These are phyloP conservation scores for Heliopora coerulea DNA, from an alignment of 92 coral and sea anemone genomes.

Conservation along the genomic window DNA sequence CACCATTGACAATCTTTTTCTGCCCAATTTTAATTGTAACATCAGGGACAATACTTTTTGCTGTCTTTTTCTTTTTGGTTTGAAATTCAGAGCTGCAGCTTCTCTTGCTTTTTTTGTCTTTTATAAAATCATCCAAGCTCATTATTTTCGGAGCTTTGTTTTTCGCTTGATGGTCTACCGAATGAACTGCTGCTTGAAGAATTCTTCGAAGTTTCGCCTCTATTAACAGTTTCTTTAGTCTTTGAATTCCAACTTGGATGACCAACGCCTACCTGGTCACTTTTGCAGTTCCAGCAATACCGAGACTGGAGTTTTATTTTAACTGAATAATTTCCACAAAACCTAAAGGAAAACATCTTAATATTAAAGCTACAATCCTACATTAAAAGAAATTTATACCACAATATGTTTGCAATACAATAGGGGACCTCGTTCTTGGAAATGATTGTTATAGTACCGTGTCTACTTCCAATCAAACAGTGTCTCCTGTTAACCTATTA, in stretches of 20 bases:
- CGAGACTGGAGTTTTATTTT: constrained; percentile 4
- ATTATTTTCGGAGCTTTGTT: not conserved
- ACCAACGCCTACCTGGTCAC: constrained; percentile 17
- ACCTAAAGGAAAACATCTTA: too few species aligned
- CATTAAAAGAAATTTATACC: too few species aligned
- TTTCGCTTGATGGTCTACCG: constrained; percentile 17
- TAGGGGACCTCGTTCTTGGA: too few species aligned
- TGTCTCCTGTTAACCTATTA: too few species aligned
- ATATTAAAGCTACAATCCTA: too few species aligned
- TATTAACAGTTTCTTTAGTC: not conserved
- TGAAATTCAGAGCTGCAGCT: constrained; percentile 7
- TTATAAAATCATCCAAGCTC: constrained; percentile 22
- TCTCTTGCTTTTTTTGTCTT: constrained; percentile 43
- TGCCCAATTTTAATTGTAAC: constrained; percentile 38
- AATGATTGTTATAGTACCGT: too few species aligned
- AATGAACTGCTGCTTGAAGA: constrained; percentile 13
- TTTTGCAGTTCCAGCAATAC: constrained; percentile 27
- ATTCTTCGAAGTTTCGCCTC: not conserved
- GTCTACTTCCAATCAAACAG: too few species aligned
- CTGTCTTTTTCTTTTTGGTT: constrained; percentile 21
- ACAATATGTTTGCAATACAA: too few species aligned
- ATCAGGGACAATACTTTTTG: constrained; percentile 11
- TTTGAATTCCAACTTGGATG: constrained; percentile 26
- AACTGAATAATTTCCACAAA: constrained; percentile 25
- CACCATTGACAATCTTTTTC: constrained; percentile 38